phyloP scores from a whole-genome alignment of 2,797 vertebrate species.

The Scolopax bukidnonensis region DNA sequence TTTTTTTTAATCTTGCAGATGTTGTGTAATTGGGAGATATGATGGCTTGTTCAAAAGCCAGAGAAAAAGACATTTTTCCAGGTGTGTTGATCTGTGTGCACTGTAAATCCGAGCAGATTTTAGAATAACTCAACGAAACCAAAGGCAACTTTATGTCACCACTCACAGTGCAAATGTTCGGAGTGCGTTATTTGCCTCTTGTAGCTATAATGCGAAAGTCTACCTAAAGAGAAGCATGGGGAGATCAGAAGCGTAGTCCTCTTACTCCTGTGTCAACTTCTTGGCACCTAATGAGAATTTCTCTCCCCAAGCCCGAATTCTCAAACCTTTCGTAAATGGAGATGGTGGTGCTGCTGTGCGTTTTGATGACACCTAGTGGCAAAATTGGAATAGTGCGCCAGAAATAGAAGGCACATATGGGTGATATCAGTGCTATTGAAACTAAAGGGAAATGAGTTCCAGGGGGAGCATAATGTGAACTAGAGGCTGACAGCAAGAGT shows the following conservation, averaged over 20 bases:
- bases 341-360: accelerated
- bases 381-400: background rate
- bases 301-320: background rate
- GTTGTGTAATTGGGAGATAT: background rate
- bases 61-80: background rate
- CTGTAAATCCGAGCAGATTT: background rate
- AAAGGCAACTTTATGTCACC: background rate
- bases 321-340: accelerated
- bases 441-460: background rate
- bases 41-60: background rate
- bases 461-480: background rate
- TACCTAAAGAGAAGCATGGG: background rate
- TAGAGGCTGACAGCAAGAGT: background rate
- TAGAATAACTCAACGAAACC: background rate
- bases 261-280: background rate
- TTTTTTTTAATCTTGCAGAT: background rate
- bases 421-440: background rate
- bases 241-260: background rate
- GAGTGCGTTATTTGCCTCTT: background rate
- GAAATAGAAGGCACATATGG: accelerated
- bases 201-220: background rate
- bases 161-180: background rate
- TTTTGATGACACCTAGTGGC: slow-evolving; percentile 53
- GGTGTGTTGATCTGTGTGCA: background rate
- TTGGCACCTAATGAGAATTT: background rate